Conservation (phyloP, 2,888 invertebrate genomes). For the Nowickia ferox region DNA sequence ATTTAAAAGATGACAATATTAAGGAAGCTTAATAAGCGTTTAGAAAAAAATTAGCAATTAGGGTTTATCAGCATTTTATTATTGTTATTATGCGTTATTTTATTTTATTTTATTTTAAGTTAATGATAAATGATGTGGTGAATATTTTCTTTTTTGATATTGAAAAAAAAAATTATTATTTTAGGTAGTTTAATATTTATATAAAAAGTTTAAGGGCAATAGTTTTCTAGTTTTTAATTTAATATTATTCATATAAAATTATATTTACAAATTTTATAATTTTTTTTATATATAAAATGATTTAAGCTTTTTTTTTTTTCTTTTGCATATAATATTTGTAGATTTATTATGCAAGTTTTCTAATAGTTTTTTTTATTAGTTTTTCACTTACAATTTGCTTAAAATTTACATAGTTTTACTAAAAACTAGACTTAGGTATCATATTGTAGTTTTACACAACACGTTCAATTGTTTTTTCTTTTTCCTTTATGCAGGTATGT, state of each 20-base stretch:
- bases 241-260: conserved; percentile 37
- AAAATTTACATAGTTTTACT: conserved; percentile 62
- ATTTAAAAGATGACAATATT: not conserved
- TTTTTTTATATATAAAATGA: conserved; percentile 21
- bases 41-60: conserved; percentile 38
- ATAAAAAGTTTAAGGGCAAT: conserved; percentile 18
- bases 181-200: conserved; percentile 6
- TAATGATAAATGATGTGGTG: conserved; percentile 25
- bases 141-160: not conserved
- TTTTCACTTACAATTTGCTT: conserved; percentile 51
- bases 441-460: conserved; percentile 65
- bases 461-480: conserved; percentile 43
- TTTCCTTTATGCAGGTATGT: not conserved
- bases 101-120: conserved; percentile 2
- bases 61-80: not conserved
- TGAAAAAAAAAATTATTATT: conserved; percentile 3
- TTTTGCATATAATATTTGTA: not conserved
- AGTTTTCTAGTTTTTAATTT: not conserved
- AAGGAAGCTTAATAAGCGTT: conserved; percentile 39
- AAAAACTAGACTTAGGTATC: conserved; percentile 68
- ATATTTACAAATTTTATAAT: conserved; percentile 57
- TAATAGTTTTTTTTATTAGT: conserved; percentile 27
- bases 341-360: conserved; percentile 10
- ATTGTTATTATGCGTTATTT: conserved; percentile 8
- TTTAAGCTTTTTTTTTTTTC: conserved; percentile 41